Percentiles rank a stretch among this genome's conserved stretches.
These are phyloP conservation scores for Sinelater perroti DNA, from an alignment of 2,888 invertebrate genomes.

Conservation along the genomic window DNA sequence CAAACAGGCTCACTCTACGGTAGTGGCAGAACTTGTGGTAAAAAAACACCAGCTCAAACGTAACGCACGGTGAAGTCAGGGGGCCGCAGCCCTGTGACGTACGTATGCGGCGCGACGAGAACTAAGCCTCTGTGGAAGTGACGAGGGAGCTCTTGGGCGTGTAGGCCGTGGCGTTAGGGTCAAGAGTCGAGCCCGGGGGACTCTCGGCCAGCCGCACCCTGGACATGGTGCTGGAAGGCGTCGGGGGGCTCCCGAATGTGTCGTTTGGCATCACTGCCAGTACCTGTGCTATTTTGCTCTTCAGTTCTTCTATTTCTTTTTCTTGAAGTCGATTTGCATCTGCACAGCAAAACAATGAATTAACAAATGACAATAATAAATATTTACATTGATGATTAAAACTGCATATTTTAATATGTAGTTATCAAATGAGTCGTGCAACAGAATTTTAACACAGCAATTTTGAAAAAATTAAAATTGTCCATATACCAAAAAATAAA, in stretches of 20 bases:
- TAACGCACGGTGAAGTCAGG: slow-evolving; percentile 29
- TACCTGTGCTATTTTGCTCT: slow-evolving; percentile 90
- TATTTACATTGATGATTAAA: too few relatives aligned
- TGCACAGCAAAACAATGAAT: slow-evolving; percentile 57
- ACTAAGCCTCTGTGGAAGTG: slow-evolving; percentile 67
- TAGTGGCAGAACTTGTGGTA: slow-evolving; percentile 20
- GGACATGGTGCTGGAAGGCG: slow-evolving; percentile 66
- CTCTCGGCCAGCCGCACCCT: slow-evolving; percentile 68
- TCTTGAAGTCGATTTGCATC: slow-evolving; percentile 85
- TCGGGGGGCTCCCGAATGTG: slow-evolving; percentile 64
- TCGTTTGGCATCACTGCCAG: slow-evolving; percentile 90
- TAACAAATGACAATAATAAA: slow-evolving; percentile 8
- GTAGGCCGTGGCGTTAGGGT: slow-evolving; percentile 92
- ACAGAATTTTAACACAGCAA: too few relatives aligned
- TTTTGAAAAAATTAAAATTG: too few relatives aligned
- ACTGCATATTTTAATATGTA: too few relatives aligned
- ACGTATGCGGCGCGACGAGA: slow-evolving; percentile 35
- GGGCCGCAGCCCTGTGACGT: slow-evolving; percentile 25
- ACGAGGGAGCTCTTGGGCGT: slow-evolving; percentile 80
- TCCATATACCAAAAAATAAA: too few relatives aligned
- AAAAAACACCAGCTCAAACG: slow-evolving; percentile 32
- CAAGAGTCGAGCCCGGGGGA: slow-evolving; percentile 68
- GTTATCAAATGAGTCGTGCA: too few relatives aligned
- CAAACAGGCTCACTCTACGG: slow-evolving; percentile 4
- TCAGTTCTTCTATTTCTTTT: slow-evolving; percentile 90